Evolutionary conservation across 2,113 vertebrate genomes (phyloP), one percentile per base, ranked within the genome.

Genomic region (Scomber colias): DNA sequence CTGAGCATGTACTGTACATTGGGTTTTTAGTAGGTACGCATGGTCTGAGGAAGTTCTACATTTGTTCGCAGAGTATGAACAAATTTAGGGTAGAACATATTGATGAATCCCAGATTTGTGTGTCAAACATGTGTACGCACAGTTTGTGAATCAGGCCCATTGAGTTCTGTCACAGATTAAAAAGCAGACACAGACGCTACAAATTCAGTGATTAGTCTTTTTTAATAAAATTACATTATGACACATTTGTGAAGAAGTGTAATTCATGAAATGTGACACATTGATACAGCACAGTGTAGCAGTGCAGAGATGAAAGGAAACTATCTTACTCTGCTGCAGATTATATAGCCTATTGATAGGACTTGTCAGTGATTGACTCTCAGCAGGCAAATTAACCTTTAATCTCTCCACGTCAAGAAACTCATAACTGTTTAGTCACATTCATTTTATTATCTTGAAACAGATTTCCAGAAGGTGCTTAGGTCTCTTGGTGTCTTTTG

Each of bases 201-300:
- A 40, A 35, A 4, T 9, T 69, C 19, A 60, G 51, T 11, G 17
- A 80, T 64, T 73, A 73, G 73, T 77, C 55, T 27, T 55, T 86
- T 87, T 83, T 40, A 68, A 69, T 83, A 63, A 64, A 13, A 6
- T 49, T 54, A 69, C 30, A 56, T 63, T 30, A 63, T 63, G 50
- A 79, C 70, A 83, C 56, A 72, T 71, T 55, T 61, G 64, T 45
- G 35, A 27, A 53, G 45, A 71, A 14, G 55, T 71, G 21, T 62
- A 46, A 61, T 21, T 44, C 10, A 31, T 62, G 31, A 35, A 40
- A 44, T 3, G 15, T 65, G 46, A 16, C 11, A 13, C 10, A 5
- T 21, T 4, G 31, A 17, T 59, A 61, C 17, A 50, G 45, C 44
- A 63, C 11, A 11, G 31, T 50, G 64, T 61, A 16, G 35, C 27